Evolutionary conservation across 2,797 vertebrate genomes (phyloP).

Genomic region (Vireo griseus): DNA sequence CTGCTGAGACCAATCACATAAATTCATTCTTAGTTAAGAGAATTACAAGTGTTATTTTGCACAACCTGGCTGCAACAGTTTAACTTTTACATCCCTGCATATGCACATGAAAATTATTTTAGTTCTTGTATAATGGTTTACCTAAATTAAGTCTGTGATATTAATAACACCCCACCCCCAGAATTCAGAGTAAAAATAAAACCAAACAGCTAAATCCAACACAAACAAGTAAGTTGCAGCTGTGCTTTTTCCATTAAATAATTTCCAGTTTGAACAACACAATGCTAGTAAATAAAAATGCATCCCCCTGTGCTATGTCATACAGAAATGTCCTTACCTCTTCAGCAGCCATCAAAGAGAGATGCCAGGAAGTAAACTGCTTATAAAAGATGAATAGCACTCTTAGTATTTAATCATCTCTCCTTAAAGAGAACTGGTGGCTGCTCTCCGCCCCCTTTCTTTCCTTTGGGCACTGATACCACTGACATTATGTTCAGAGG

Average conservation of each 20-base stretch:
- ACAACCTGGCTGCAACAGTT: neutral
- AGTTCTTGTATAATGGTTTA: neutral
- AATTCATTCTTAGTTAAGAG: neutral
- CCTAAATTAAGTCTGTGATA: neutral
- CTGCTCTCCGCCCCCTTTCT: conserved; percentile 42
- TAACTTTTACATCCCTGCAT: neutral
- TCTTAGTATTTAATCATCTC: neutral
- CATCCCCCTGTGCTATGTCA: neutral
- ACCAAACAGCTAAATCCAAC: neutral
- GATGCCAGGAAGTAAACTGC: neutral
- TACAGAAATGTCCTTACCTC: conserved; percentile 33
- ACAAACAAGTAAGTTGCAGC: neutral
- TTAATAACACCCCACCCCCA: neutral
- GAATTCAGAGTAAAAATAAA: neutral
- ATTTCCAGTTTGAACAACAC: neutral
- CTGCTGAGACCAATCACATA: neutral
- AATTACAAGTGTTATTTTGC: neutral
- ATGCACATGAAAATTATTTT: neutral
- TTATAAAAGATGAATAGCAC: neutral
- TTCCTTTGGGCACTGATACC: neutral
- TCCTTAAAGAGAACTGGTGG: neutral
- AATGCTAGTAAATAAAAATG: neutral
- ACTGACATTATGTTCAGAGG: neutral
- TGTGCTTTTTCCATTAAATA: neutral
- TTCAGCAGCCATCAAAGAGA: neutral